These are phyloP conservation scores for Labia minor DNA, from an alignment of 2,888 invertebrate species.

Conservation along the genomic window DNA sequence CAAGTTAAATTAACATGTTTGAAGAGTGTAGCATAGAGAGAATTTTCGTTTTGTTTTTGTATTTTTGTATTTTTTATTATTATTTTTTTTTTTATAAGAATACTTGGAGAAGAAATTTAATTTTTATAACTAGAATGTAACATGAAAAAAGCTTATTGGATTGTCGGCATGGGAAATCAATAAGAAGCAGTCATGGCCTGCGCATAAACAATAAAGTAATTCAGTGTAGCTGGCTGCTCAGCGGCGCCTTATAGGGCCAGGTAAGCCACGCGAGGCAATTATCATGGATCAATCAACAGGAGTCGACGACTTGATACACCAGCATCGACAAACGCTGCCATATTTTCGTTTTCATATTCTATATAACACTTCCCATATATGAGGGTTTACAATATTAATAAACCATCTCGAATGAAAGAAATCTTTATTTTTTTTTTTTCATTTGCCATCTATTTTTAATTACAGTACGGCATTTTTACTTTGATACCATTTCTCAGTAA, in stretches of 20 bases:
- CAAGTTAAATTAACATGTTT: too few relatives aligned
- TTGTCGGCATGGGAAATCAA: slow-evolving; percentile 9
- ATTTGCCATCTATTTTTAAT: too few relatives aligned
- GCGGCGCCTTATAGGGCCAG: slow-evolving; percentile 8
- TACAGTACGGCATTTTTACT: too few relatives aligned
- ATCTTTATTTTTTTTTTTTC: too few relatives aligned
- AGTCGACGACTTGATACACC: background rate
- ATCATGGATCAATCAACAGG: background rate
- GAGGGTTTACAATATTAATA: too few relatives aligned
- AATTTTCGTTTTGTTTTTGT: background rate
- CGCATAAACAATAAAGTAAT: slow-evolving; percentile 9
- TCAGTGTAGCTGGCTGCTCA: background rate
- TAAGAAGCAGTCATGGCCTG: slow-evolving; percentile 1
- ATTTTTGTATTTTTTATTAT: too few relatives aligned
- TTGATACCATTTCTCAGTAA: too few relatives aligned
- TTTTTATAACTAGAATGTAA: slow-evolving; percentile 7
- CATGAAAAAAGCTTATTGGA: slow-evolving; percentile 4
- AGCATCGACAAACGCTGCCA: background rate
- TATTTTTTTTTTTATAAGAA: too few relatives aligned
- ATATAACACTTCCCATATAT: too few relatives aligned
- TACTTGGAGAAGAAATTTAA: background rate
- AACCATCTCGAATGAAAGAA: too few relatives aligned
- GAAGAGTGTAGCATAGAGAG: background rate
- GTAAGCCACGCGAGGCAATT: slow-evolving; percentile 8
- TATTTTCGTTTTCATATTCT: background rate